These are phyloP conservation scores for Carettochelys insculpta DNA, from an alignment of 2,113 vertebrate species.

Conservation along the genomic window DNA sequence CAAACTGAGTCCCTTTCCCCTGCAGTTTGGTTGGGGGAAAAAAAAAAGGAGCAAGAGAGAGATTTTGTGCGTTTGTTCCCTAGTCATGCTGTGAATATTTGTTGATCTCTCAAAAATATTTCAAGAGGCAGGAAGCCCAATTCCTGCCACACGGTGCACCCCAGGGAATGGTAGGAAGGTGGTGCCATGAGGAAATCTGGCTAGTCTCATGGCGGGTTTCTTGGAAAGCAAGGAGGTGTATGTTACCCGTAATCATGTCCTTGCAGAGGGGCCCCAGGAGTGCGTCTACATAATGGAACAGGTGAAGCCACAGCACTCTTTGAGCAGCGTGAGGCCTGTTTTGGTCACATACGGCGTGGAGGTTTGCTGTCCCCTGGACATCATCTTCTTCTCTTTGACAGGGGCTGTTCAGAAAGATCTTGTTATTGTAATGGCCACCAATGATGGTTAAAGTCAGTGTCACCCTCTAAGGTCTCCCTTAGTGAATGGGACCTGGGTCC, in stretches of 20 bases:
- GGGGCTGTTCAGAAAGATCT: slow-evolving; percentile 57
- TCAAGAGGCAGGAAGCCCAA: background rate
- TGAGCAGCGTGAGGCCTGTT: slow-evolving; percentile 86
- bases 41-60: background rate
- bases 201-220: accelerated
- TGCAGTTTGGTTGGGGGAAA: background rate
- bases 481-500: background rate
- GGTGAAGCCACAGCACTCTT: slow-evolving; percentile 90
- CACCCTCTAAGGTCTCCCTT: background rate
- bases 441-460: background rate
- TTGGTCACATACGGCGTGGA: slow-evolving; percentile 79
- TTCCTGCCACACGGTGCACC: background rate
- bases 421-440: accelerated
- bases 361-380: slow-evolving; percentile 79
- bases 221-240: background rate
- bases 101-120: background rate
- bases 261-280: background rate
- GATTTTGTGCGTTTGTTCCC: background rate
- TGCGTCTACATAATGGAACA: slow-evolving; percentile 86
- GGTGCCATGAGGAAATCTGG: background rate
- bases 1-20: background rate
- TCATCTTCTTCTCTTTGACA: slow-evolving; percentile 68
- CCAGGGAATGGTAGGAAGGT: background rate
- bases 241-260: background rate
- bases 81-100: background rate